Evolutionary conservation across 2,113 vertebrate species (phyloP).

Genomic region (Alces alces): DNA sequence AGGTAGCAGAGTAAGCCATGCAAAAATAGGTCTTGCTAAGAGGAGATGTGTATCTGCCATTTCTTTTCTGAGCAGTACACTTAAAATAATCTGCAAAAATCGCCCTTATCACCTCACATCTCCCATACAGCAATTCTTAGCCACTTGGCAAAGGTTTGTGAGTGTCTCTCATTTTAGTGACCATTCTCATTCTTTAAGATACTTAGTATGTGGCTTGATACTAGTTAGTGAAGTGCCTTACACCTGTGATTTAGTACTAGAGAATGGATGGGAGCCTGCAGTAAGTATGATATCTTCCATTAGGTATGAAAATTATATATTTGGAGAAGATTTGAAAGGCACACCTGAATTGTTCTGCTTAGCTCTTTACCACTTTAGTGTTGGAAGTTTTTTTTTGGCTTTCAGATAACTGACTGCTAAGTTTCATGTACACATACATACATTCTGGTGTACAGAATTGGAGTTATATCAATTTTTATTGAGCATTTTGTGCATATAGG

Average conservation of each 20-base stretch:
- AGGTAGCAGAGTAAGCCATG: neutral
- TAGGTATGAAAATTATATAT: neutral
- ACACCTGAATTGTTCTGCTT: neutral
- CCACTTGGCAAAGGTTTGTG: neutral
- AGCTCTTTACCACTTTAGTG: neutral
- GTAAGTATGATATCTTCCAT: neutral
- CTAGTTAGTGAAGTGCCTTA: neutral
- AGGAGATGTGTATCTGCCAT: neutral
- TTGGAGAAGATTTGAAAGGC: neutral
- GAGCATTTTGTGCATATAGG: slow-evolving; percentile 6
- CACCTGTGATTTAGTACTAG: neutral
- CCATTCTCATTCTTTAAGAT: neutral
- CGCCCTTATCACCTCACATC: neutral
- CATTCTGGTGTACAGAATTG: neutral
- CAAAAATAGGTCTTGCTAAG: neutral
- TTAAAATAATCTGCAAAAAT: neutral
- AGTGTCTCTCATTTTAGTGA: neutral
- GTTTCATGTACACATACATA: neutral
- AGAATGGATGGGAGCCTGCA: neutral
- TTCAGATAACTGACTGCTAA: neutral
- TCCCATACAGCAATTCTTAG: neutral
- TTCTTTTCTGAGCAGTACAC: neutral
- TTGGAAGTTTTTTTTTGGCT: neutral
- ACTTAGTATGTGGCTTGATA: neutral
- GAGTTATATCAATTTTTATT: neutral